A percentile compares a stretch with the other conserved stretches of the same genome.
Evolutionary conservation across 2,888 invertebrate species (phyloP).

Genomic region (Archaeoteleia sp.): DNA sequence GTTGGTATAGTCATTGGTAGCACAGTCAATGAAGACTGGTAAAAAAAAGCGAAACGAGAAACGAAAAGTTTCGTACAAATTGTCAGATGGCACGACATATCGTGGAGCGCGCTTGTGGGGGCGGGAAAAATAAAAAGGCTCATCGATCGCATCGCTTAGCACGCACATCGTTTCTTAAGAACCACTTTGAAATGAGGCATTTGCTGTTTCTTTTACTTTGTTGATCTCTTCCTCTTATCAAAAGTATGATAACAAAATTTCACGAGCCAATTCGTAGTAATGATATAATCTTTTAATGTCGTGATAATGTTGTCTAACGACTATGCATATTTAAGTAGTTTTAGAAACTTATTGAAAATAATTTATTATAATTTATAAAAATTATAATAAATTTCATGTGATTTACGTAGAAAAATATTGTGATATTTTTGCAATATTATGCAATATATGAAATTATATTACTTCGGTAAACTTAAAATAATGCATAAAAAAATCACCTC

Average conservation of each 20-base stretch:
- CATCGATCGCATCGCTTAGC: slow-evolving; percentile 57
- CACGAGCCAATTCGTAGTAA: no score
- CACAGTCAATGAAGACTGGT: slow-evolving; percentile 47
- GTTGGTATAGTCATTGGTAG: slow-evolving; percentile 39
- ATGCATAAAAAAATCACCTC: no score
- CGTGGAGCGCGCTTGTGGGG: slow-evolving; percentile 45
- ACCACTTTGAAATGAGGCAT: slow-evolving; percentile 51
- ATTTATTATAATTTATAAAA: no score
- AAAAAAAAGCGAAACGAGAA: slow-evolving; percentile 41
- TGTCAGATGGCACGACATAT: slow-evolving; percentile 58
- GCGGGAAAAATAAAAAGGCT: slow-evolving; percentile 54
- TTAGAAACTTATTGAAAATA: no score
- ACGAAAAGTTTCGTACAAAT: slow-evolving; percentile 55
- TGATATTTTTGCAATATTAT: no score
- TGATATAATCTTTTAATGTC: no score
- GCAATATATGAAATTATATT: no score
- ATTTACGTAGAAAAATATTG: no score
- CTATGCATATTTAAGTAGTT: no score
- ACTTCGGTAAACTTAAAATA: no score
- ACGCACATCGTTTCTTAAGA: slow-evolving; percentile 57
- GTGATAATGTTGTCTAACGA: no score
- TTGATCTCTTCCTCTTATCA: slow-evolving; percentile 33
- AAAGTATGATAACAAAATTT: slow-evolving; percentile 8
- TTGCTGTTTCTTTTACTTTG: slow-evolving; percentile 23
- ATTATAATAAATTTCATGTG: no score